Evolutionary conservation across 1,140 invertebrate species (phyloP).

Genomic region (Cyclina sinensis): DNA sequence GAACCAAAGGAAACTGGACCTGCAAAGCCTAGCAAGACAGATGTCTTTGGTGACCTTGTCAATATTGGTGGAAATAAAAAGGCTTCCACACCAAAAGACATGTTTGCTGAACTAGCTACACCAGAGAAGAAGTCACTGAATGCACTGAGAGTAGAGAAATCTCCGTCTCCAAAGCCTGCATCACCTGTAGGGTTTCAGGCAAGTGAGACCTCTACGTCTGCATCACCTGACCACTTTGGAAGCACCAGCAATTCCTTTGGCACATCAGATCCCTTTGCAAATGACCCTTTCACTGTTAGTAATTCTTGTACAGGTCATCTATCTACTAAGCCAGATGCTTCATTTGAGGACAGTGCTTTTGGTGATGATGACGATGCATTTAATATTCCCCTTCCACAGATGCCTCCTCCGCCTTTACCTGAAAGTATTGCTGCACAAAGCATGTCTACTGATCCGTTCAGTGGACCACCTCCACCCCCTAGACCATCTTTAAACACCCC

Average conservation of each 20-base stretch:
- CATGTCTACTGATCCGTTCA: constrained; percentile 35
- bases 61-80: constrained; percentile 74
- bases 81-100: constrained; percentile 75
- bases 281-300: constrained; percentile 37
- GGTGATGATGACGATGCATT: constrained; percentile 69
- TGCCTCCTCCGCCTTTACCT: constrained; percentile 81
- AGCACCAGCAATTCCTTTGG: constrained; percentile 75
- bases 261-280: constrained; percentile 68
- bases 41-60: constrained; percentile 80
- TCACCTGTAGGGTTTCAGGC: constrained; percentile 71
- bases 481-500: constrained; percentile 12
- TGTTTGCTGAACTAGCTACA: constrained; percentile 77
- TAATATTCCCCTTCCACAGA: constrained; percentile 79
- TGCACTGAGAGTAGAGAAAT: constrained; percentile 69
- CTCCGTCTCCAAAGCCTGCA: constrained; percentile 17
- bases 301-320: constrained; percentile 3
- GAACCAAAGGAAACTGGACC: constrained; percentile 32
- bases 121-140: constrained; percentile 80
- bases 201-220: constrained; percentile 72
- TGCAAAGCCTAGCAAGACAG: constrained; percentile 41
- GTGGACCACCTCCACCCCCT: constrained; percentile 61
- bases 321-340: constrained; percentile 5
- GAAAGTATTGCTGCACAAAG: constrained; percentile 20
- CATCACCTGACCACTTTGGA: constrained; percentile 52
- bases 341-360: background rate